These are phyloP conservation scores for Nymphicus hollandicus DNA, from an alignment of 2,113 vertebrate species.

Conservation along the genomic window DNA sequence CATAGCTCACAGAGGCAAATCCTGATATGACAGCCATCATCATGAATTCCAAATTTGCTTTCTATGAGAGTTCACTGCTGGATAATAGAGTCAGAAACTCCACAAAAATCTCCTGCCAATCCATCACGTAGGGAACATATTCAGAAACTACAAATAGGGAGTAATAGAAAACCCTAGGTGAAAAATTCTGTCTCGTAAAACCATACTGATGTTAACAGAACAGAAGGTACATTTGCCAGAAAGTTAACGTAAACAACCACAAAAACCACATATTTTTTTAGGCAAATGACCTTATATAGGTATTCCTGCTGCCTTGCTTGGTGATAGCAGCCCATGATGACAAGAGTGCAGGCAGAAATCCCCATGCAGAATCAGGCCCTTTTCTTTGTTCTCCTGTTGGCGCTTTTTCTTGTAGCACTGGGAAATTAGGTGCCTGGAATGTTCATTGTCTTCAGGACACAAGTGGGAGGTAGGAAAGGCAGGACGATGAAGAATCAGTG, in stretches of 20 bases:
- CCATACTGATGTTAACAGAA: not conserved
- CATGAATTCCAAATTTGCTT: conserved; percentile 13
- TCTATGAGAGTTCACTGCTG: conserved; percentile 12
- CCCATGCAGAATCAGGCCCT: rapidly evolving
- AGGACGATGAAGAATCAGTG: rapidly evolving
- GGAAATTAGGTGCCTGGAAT: not conserved
- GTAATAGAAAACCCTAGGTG: not conserved
- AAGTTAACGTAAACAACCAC: not conserved
- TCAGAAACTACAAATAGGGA: not conserved
- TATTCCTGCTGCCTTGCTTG: not conserved
- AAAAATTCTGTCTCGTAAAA: not conserved
- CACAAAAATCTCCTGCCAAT: conserved; percentile 23
- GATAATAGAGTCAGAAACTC: conserved; percentile 39
- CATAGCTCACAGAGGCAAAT: not conserved
- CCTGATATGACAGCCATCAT: not conserved
- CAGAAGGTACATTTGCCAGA: not conserved
- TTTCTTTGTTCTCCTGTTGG: not conserved
- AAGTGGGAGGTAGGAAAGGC: not conserved
- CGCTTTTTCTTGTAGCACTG: not conserved
- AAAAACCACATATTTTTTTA: not conserved
- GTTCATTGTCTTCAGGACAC: not conserved
- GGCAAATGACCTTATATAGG: not conserved
- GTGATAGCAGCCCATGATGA: rapidly evolving
- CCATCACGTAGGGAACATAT: not conserved
- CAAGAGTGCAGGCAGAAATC: rapidly evolving